Evolutionary conservation across 2,888 invertebrate genomes (phyloP), one percentile per base, ranked within the genome.

Genomic region (Oscheius myriophilus): DNA sequence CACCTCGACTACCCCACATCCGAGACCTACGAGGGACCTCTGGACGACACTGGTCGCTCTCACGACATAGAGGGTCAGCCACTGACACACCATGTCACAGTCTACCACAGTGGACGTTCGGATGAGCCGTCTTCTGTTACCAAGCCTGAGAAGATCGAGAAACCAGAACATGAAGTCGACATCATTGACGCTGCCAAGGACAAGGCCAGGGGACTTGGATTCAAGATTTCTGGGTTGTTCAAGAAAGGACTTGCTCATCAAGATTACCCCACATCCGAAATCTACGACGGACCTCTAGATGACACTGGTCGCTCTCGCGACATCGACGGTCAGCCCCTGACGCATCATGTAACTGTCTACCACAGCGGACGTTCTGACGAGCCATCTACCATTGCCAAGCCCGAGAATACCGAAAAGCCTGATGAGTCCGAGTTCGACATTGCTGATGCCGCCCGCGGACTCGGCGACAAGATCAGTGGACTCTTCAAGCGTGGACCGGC

Each of bases 1-100:
- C 76, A 73, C 45, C 69, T 61, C 46, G 76, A 76, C 53, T 76
- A 74, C 54, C 76, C 76, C 25, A 67, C 65, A n/a, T 45, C 52
- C 33, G 73, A 33, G 59, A 72, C 46, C 67, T 78, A 67, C 63
- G 72, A 67, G 21, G 76, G 76, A 42, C 74, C 76, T 1, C n/a
- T 75, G 23, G 70, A 67, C 14, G 54, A 43, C 59, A 70, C 70
- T 26, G 51, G 46, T 12, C 45, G 67, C 39, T 39, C 43, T 33
- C 14, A 21, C 51, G 67, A 70, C 21, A 57, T 75, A 18, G 72
- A 76, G n/a, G 74, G 65, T 11, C 39, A 67, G 14, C 72, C 75
- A 21, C 51, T 75, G n/a, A 54, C 63, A 33, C 59, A 65, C 25
- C 73, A 79, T 42, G 75, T 75, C 33, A 43, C 69, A 6, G 71